A percentile compares a stretch with the other conserved stretches of the same genome.
Conservation (phyloP, 2,888 invertebrate genomes). For the Noctua comes region DNA sequence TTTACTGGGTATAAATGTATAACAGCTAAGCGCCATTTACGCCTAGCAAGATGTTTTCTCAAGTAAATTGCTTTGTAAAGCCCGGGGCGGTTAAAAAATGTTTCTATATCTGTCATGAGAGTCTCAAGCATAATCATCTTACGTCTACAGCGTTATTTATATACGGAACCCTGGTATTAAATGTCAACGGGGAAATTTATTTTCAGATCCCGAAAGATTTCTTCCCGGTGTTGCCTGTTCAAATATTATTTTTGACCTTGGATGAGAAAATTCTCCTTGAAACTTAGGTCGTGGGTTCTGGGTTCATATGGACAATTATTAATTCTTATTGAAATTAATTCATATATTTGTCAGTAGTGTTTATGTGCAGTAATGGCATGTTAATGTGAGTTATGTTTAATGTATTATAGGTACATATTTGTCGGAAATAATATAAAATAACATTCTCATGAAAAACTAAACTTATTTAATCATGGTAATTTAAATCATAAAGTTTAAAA, state of each 20-base stretch:
- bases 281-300: not conserved
- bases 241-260: conserved; percentile 54
- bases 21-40: conserved; percentile 37
- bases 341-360: not conserved
- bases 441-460: not conserved
- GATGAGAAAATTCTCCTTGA: conserved; percentile 12
- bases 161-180: conserved; percentile 54
- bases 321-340: not conserved
- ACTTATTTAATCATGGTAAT: not conserved
- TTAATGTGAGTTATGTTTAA: not conserved
- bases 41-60: conserved; percentile 78
- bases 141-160: conserved; percentile 70
- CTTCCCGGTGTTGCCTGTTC: conserved; percentile 34
- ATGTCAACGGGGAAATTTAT: conserved; percentile 58
- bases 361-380: not conserved
- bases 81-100: conserved; percentile 83
- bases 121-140: conserved; percentile 75
- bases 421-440: not conserved
- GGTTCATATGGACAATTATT: not conserved
- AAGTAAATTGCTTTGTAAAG: conserved; percentile 86
- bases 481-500: conserved; percentile 18
- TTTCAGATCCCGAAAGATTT: conserved; percentile 49
- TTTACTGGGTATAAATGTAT: not conserved
- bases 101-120: conserved; percentile 77
- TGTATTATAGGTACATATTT: not conserved